Conservation (phyloP, 2,113 vertebrate genomes). For the Notechis scutatus region DNA sequence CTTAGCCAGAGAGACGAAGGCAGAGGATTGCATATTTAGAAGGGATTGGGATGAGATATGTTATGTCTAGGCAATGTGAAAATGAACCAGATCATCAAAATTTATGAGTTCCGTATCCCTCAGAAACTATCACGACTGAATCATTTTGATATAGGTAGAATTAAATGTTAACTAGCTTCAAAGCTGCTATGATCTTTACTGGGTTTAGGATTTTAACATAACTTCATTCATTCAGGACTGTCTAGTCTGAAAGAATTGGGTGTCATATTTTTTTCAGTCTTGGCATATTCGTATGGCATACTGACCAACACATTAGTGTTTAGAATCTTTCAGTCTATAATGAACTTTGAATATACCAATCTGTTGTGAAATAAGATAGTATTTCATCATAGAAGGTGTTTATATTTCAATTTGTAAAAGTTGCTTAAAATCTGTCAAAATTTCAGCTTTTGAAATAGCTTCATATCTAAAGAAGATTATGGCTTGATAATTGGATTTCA, state of each 20-base stretch:
- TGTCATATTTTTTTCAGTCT: not conserved
- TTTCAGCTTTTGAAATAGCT: not conserved
- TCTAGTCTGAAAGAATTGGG: not conserved
- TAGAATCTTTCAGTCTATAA: not conserved
- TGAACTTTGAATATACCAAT: not conserved
- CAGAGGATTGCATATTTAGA: conserved; percentile 36
- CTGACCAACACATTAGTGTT: not conserved
- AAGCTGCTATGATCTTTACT: conserved; percentile 54
- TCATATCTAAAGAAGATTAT: not conserved
- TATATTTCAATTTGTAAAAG: not conserved
- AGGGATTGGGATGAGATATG: conserved; percentile 19
- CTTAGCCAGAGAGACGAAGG: conserved; percentile 48
- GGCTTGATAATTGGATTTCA: too few species aligned
- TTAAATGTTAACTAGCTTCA: conserved; percentile 50
- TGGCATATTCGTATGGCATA: not conserved
- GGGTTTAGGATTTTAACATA: not conserved
- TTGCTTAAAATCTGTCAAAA: not conserved
- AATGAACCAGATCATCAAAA: conserved; percentile 68
- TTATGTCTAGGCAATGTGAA: conserved; percentile 50
- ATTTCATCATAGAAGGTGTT: not conserved
- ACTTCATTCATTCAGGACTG: not conserved
- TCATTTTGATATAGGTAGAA: conserved; percentile 69
- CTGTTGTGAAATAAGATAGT: not conserved
- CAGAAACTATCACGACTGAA: not conserved
- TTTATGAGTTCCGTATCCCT: conserved; percentile 55